A percentile compares a stretch with the other conserved stretches of the same genome.
Conservation (phyloP, 2,113 vertebrate genomes). For the Hippocampus guttulatus region DNA sequence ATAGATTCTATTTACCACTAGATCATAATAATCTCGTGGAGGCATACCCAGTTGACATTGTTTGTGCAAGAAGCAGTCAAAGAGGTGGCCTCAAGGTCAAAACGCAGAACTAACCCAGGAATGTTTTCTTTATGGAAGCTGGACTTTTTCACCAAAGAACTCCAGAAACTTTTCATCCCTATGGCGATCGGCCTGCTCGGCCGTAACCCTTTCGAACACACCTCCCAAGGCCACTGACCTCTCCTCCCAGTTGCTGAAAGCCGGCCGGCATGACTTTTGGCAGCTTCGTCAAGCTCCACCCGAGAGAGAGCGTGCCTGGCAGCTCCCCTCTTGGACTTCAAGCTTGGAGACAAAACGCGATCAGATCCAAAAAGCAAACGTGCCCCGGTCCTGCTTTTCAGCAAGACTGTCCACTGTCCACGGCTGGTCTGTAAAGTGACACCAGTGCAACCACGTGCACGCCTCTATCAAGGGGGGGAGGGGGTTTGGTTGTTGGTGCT, state of each 20-base stretch:
- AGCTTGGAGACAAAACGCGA: neutral
- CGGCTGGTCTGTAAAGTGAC: neutral
- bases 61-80: neutral
- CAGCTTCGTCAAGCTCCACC: slow-evolving; percentile 33
- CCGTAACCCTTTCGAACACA: slow-evolving; percentile 55
- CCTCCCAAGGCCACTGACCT: slow-evolving; percentile 66
- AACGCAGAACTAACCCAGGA: neutral
- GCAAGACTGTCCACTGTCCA: neutral
- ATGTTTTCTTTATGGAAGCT: neutral
- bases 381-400: neutral
- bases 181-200: neutral
- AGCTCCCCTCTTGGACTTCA: neutral
- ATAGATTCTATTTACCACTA: too few relatives aligned
- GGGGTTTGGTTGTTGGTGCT: neutral
- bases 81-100: neutral
- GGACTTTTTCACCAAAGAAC: neutral
- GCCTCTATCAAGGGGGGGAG: neutral
- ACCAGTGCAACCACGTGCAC: neutral
- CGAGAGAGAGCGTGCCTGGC: slow-evolving; percentile 1
- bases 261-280: slow-evolving; percentile 69
- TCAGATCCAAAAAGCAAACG: neutral
- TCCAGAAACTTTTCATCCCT: neutral
- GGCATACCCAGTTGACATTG: neutral
- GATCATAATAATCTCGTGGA: neutral
- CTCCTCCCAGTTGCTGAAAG: slow-evolving; percentile 76